Evolutionary conservation across 2,113 vertebrate genomes (phyloP), one percentile per base, ranked within the genome.

Genomic region (Myxocyprinus asiaticus): DNA sequence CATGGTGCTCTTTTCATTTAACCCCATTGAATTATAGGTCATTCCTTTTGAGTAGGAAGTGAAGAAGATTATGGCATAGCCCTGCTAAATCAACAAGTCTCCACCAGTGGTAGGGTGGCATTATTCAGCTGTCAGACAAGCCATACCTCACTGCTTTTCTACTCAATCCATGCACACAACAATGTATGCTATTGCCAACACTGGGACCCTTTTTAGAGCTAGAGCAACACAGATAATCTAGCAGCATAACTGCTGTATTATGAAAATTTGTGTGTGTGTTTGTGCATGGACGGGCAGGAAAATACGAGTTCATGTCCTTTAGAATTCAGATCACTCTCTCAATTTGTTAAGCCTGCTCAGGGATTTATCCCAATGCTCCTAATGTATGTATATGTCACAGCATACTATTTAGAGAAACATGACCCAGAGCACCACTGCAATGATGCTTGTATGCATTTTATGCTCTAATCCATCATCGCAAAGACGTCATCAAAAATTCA

Each of bases 71-170:
- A 90, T 88, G 84, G 82, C 86, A 86, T 76, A 81, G 85, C 85
- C 84, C 82, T 72, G 84, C 86, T 91, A 88, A 88, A 84, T 89
- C 89, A 90, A 89, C 90, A 90, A 63, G 88, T 90, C 86, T 88
- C 82, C 85, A 83, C 79, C 77, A 67, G 74, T 77, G 72, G 7
- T 58, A 87, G 79, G 81, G 79, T 72, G 80, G 87, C 86, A 88
- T 91, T 93, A 90, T 92, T 91, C 84, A 55, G 83, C 86, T 90
- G 89, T 90, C 86, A 89, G 85, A 84, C 42, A 47, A 87, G 88
- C 84, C 83, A 88, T 82, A 88, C 79, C 88, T 88, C 79, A 85
- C 85, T 55, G 63, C 14, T 81, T 81, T 17, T 73, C 81, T 76
- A 53, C 44, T 68, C 77, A 47, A 63, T 85, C 85, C 79, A 80